phyloP scores from a whole-genome alignment of 1,140 invertebrate genomes.

The Lineus longissimus region DNA sequence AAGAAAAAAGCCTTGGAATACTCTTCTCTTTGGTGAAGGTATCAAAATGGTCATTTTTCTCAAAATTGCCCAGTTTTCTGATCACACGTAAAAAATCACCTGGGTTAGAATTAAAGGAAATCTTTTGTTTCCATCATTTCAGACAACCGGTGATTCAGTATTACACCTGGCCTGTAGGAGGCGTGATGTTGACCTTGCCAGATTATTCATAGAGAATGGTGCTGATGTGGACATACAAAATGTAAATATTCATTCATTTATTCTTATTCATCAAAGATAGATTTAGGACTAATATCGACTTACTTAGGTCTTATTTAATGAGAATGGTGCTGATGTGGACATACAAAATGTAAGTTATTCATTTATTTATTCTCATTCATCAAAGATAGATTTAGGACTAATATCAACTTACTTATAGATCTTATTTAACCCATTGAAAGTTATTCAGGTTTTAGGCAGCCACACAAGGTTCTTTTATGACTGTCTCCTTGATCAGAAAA shows the following conservation, averaged over 20 bases:
- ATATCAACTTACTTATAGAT: not conserved
- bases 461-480: too few relatives aligned
- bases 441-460: too few relatives aligned
- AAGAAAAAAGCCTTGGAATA: too few relatives aligned
- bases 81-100: too few relatives aligned
- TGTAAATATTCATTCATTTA: conserved; percentile 56
- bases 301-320: conserved; percentile 67
- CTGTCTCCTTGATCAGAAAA: too few relatives aligned
- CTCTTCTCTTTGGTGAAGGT: too few relatives aligned
- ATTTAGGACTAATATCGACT: not conserved
- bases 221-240: conserved; percentile 85
- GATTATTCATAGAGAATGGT: conserved; percentile 88
- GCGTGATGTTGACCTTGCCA: conserved; percentile 85
- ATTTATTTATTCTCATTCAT: conserved; percentile 10
- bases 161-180: conserved; percentile 84
- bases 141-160: conserved; percentile 69
- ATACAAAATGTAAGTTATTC: not conserved
- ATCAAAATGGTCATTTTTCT: too few relatives aligned
- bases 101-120: too few relatives aligned
- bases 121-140: too few relatives aligned
- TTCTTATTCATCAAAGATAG: not conserved
- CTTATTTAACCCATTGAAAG: too few relatives aligned
- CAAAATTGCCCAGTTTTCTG: too few relatives aligned
- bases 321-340: conserved; percentile 88
- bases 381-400: not conserved